Evolutionary conservation across 1,140 invertebrate species (phyloP).

Genomic region (Mercenaria mercenaria): DNA sequence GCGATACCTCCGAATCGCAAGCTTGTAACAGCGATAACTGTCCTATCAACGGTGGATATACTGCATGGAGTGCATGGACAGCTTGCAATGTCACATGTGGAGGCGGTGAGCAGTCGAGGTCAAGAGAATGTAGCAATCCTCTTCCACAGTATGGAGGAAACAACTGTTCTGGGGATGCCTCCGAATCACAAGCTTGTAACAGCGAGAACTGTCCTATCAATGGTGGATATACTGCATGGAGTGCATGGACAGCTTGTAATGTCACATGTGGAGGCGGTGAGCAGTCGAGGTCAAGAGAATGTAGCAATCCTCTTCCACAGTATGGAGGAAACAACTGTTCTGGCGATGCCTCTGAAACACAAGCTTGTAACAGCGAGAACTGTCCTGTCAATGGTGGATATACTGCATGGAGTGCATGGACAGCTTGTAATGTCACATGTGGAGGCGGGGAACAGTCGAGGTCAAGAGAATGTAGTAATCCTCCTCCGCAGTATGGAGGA

Average conservation of each 20-base stretch:
- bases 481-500: constrained; percentile 63
- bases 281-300: neutral
- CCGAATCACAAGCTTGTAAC: constrained; percentile 68
- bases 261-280: constrained; percentile 23
- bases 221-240: constrained; percentile 47
- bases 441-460: constrained; percentile 55
- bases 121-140: constrained; percentile 10
- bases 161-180: constrained; percentile 68
- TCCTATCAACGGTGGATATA: constrained; percentile 26
- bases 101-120: neutral
- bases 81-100: neutral
- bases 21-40: constrained; percentile 64
- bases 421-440: constrained; percentile 60
- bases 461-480: constrained; percentile 61
- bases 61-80: neutral
- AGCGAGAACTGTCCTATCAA: constrained; percentile 12
- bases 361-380: constrained; percentile 49
- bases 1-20: constrained; percentile 46
- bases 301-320: neutral
- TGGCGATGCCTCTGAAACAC: neutral
- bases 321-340: neutral
- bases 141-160: neutral
- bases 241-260: neutral
- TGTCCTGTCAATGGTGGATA: constrained; percentile 67
- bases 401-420: constrained; percentile 33